phyloP scores from a whole-genome alignment of 2,113 vertebrate genomes.

The Polyodon spathula region DNA sequence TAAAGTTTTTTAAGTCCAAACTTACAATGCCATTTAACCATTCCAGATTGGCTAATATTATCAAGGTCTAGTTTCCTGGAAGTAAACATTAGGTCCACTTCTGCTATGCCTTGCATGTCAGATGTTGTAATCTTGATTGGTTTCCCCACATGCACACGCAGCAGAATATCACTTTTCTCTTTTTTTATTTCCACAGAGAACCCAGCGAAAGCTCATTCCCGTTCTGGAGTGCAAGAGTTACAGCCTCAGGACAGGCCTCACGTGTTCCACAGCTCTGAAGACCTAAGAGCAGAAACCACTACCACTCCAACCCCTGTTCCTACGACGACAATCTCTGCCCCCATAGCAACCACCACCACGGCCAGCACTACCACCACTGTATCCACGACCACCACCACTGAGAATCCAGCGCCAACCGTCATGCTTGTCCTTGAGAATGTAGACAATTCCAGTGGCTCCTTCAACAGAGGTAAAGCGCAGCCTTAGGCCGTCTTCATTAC shows the following conservation, averaged over 20 bases:
- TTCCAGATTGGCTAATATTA: too few relatives aligned
- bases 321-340: constrained; percentile 22
- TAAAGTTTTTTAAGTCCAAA: too few relatives aligned
- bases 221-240: constrained; percentile 45
- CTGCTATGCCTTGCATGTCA: too few relatives aligned
- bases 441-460: constrained; percentile 48
- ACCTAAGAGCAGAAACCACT: constrained; percentile 13
- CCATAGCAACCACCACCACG: constrained; percentile 19
- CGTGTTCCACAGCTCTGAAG: constrained; percentile 36
- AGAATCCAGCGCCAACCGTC: constrained; percentile 45
- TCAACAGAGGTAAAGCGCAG: constrained; percentile 47
- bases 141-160: too few relatives aligned
- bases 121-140: too few relatives aligned
- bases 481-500: too few relatives aligned
- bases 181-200: constrained; percentile 57
- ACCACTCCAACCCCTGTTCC: constrained; percentile 26
- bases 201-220: constrained; percentile 36
- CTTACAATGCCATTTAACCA: too few relatives aligned
- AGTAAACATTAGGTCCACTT: too few relatives aligned
- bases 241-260: constrained; percentile 40
- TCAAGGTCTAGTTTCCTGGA: too few relatives aligned
- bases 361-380: constrained; percentile 14
- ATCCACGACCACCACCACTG: constrained; percentile 20
- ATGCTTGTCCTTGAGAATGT: constrained; percentile 47
- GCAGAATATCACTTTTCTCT: neutral